Evolutionary conservation across 1,140 invertebrate species (phyloP).

Genomic region (Drosophila azteca): DNA sequence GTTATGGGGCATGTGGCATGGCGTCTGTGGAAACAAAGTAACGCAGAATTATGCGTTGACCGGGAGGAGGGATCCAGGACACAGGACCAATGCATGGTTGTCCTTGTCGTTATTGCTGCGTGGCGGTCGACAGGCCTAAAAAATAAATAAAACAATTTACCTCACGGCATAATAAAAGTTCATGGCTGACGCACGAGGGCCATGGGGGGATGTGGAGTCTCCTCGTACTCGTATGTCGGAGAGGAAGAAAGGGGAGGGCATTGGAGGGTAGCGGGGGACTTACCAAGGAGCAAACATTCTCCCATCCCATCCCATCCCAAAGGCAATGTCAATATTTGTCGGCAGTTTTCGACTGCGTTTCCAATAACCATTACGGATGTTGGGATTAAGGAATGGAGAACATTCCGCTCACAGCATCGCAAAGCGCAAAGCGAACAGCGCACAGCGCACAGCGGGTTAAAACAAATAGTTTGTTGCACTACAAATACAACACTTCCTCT

Average conservation of each 20-base stretch:
- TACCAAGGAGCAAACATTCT: conserved; percentile 9
- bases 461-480: conserved; percentile 75
- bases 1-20: conserved; percentile 12
- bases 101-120: conserved; percentile 13
- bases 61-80: conserved; percentile 21
- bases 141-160: conserved; percentile 82
- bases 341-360: conserved; percentile 63
- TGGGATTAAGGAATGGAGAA: conserved; percentile 49
- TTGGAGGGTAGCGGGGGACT: conserved; percentile 4
- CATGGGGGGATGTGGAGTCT: background rate
- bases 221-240: background rate
- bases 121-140: conserved; percentile 64
- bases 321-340: conserved; percentile 65
- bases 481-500: conserved; percentile 77
- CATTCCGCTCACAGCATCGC: conserved; percentile 62
- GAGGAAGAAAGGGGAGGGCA: conserved; percentile 17
- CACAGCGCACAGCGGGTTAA: conserved; percentile 73
- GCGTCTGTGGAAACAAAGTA: conserved; percentile 54
- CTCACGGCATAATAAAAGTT: conserved; percentile 80
- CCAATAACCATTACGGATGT: conserved; percentile 73
- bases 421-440: conserved; percentile 68
- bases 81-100: conserved; percentile 15
- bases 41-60: conserved; percentile 72
- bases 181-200: conserved; percentile 68
- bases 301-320: background rate